phyloP scores from a whole-genome alignment of 2,888 invertebrate species.

The Apantesis nais region DNA sequence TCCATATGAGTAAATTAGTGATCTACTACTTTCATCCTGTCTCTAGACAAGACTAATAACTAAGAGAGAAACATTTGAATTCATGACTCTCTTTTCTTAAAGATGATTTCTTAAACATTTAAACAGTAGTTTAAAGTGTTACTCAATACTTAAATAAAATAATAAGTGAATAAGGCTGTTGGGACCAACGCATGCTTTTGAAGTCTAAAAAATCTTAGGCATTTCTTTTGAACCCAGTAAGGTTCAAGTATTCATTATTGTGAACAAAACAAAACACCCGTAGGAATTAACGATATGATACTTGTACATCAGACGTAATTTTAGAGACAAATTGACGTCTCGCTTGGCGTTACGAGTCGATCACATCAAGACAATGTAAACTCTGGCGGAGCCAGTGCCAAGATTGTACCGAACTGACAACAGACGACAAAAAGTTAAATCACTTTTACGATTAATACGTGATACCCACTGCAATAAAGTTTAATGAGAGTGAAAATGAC shows the following conservation, averaged over 20 bases:
- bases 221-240: not conserved
- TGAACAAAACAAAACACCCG: not conserved
- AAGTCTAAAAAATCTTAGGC: not conserved
- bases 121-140: not conserved
- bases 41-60: no score
- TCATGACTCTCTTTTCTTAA: no score
- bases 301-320: not conserved
- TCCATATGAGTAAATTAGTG: no score
- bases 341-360: constrained; percentile 8
- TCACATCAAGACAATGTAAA: constrained; percentile 11
- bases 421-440: constrained; percentile 10
- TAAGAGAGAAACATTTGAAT: no score
- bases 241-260: not conserved
- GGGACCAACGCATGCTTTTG: no score
- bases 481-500: constrained; percentile 6
- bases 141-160: no score
- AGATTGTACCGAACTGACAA: constrained; percentile 17
- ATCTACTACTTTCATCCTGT: no score
- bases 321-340: not conserved
- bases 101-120: no score
- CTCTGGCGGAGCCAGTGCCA: constrained; percentile 4
- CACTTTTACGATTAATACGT: constrained; percentile 2
- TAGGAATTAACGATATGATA: not conserved
- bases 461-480: constrained; percentile 7
- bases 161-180: no score